A percentile compares a stretch with the other conserved stretches of the same genome.
Conservation (phyloP, 1,140 invertebrate genomes). For the Lepidotrigona ventralis region DNA sequence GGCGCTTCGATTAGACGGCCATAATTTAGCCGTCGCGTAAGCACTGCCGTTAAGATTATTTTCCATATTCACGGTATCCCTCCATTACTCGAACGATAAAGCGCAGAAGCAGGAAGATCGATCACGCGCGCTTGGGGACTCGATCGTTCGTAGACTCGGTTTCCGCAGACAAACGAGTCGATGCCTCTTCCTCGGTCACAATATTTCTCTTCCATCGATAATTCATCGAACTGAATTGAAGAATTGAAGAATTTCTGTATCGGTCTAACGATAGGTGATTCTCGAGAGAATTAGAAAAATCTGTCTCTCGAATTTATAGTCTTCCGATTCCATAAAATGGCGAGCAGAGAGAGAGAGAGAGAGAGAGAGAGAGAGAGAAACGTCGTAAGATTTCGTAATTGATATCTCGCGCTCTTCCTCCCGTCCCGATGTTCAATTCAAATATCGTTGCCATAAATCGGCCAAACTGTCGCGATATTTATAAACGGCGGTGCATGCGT, state of each 20-base stretch:
- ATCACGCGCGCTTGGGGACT: background rate
- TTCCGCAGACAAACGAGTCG: conserved; percentile 15
- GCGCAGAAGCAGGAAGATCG: background rate
- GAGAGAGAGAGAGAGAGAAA: no score
- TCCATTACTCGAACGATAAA: background rate
- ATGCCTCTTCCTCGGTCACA: conserved; percentile 14
- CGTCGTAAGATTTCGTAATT: no score
- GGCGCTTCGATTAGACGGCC: conserved; percentile 35
- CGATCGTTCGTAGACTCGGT: conserved; percentile 14
- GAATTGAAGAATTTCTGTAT: no score
- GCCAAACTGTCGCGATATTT: background rate
- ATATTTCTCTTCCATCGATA: conserved; percentile 22
- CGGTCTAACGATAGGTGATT: no score
- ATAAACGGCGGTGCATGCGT: conserved; percentile 20
- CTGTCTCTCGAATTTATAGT: background rate
- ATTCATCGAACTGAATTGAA: background rate
- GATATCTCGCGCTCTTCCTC: background rate
- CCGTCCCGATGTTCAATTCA: background rate
- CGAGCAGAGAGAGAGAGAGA: no score
- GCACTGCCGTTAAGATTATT: conserved; percentile 33
- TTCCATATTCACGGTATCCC: conserved; percentile 35
- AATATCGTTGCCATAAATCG: background rate
- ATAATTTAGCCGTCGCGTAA: conserved; percentile 33
- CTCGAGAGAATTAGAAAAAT: no score
- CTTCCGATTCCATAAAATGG: background rate